Evolutionary conservation across 1,140 invertebrate genomes (phyloP), one percentile per base, ranked within the genome.

Genomic region (Drosophila hydei): DNA sequence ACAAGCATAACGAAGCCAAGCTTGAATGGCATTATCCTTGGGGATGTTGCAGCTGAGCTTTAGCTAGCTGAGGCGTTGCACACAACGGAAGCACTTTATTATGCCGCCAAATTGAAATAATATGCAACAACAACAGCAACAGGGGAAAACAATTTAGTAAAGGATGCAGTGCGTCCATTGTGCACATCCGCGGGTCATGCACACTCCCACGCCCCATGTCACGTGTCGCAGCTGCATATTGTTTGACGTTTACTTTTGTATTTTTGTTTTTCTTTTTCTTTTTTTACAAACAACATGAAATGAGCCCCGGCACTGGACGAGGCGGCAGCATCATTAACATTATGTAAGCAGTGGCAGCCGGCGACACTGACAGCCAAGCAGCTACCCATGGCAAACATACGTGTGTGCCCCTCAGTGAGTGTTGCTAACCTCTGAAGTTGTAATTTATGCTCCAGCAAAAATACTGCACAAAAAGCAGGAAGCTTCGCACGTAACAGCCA

Each of bases 21-120:
- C 59, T 59, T 38, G 30, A 33, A 33, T 33, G 42, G 43, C 75
- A 69, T 78, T 78, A 87, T 87, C 83, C 83, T 87, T 89, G 75
- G 78, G 83, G 83, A 81, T 74, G 58, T 69, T 54, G 56, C 62
- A 69, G 45, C 52, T 33, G 43, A 50, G 52, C 33, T 6, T 6
- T 8, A 12, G 30, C 30, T 33, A 4, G 38, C n/a, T 40, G 76
- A 59, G 71, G 72, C 75, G 79, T n/a, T n/a, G 72, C 58, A 64
- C 68, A 65, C 65, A 70, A 72, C 69, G 79, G 81, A 80, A 87
- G 68, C 71, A 77, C 83, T 88, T 88, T 74, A 79, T 88, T 83
- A 80, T 77, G 80, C 76, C 78, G 79, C 83, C 84, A 83, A 88
- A 88, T 88, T 88, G 84, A 88, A 88, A 88, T 88, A 88, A 83